Evolutionary conservation across 2,888 invertebrate genomes (phyloP), one percentile per base, ranked within the genome.

Genomic region (Sepioteuthis lessoniana): DNA sequence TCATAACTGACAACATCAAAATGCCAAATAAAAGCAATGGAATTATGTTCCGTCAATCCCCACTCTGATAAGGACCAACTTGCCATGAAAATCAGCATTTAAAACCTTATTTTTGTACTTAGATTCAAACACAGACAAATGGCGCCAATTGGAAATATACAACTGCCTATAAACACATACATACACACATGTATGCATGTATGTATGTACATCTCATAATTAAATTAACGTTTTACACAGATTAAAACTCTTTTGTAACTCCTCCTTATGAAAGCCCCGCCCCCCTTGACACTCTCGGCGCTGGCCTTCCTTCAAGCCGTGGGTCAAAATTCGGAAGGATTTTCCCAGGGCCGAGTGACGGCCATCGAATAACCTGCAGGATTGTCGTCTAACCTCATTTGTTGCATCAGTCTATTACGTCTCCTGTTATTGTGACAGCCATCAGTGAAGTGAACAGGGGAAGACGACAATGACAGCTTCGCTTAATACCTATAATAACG

Each of bases 291-390:
- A 76, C n/a, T 16, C 2, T 76, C 76, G n/a, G 76, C 19, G 76
- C 76, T 76, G n/a, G 76, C 76, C 76, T 76, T 76, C n/a, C 76
- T 76, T 76, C n/a, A 76, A 76, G 76, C 76, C 76, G 76, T 76
- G 76, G 76, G 76, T 76, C 76, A 35, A 76, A 76, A 76, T n/a
- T n/a, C n/a, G 76, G 76, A 76, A 76, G 76, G 76, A 76, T 76
- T 76, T 76, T 76, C 76, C 76, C 76, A 76, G 76, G 76, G 35
- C 76, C 76, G 76, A n/a, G 76, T n/a, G 76, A 76, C 76, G 76
- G 16, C 76, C n/a, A 76, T 76, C 76, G 76, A 76, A n/a, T 76
- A 76, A 35, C n/a, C 76, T 35, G 35, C 10, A n/a, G 76, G 76
- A 76, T 19, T n/a, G 76, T 76, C n/a, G 76, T 19, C 76, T 76